These are phyloP conservation scores for Heliconius cydno DNA, from an alignment of 2,888 invertebrate genomes.

Conservation along the genomic window DNA sequence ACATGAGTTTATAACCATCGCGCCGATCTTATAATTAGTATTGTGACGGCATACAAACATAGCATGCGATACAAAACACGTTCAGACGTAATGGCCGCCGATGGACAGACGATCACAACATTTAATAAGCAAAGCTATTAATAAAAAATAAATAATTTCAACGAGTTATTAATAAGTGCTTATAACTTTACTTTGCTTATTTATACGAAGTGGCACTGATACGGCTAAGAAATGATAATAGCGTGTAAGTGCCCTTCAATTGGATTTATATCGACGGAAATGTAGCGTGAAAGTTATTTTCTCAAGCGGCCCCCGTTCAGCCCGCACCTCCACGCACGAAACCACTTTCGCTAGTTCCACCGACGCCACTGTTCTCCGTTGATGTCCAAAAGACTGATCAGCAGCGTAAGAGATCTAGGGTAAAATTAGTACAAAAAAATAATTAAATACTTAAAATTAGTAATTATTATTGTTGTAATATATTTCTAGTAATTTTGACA, in stretches of 20 bases:
- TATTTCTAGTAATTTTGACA: not conserved
- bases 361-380: constrained; percentile 62
- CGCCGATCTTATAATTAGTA: constrained; percentile 12
- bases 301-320: constrained; percentile 63
- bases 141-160: not conserved
- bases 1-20: constrained; percentile 36
- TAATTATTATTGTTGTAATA: not conserved
- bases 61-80: constrained; percentile 9
- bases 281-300: constrained; percentile 81
- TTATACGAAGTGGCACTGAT: constrained; percentile 31
- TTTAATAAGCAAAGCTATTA: not conserved
- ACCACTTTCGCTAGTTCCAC: constrained; percentile 76
- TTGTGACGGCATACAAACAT: constrained; percentile 13
- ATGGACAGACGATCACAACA: not conserved
- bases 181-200: not conserved
- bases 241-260: constrained; percentile 58
- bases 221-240: constrained; percentile 29
- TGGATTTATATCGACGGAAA: constrained; percentile 68
- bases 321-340: constrained; percentile 67
- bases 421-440: not conserved
- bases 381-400: constrained; percentile 53
- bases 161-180: constrained; percentile 14
- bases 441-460: too few species aligned
- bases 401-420: constrained; percentile 25
- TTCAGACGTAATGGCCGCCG: constrained; percentile 21